Base-by-base conservation (phyloP, 2,113 vertebrate genomes). In the Eidolon helvum region DNA sequence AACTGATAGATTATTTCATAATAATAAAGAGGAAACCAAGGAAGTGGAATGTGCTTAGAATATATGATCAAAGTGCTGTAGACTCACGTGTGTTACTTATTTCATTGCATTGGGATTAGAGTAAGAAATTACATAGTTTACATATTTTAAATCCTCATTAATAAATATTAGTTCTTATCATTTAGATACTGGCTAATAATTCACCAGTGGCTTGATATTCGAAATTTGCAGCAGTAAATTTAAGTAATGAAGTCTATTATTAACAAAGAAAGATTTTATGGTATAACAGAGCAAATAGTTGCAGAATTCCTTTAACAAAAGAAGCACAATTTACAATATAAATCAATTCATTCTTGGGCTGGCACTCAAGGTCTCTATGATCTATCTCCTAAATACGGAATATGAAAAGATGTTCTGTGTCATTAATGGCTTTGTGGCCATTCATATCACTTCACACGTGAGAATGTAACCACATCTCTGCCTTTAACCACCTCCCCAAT, bases 211-310 rank as follows among this genome's bases (percentile, higher is more conserved):
- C 40, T 90, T 91, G 50, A 59, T 91, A 90, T 69, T 85, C 90
- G 19, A 98, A 87, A 92, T 88, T 82, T 91, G n/a, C 6, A 95
- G 43, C 30, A 95, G 57, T n/a, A 84, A 55, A 72, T 91, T 97
- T 90, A 97, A 94, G 96, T 94, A 92, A 80, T 90, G 10, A 87
- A 84, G 87, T 84, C 15, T 75, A 40, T 71, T 90, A 87, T 71
- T 94, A 90, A 90, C 84, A 28, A 83, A 84, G 68, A 75, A 87
- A 59, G 43, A 68, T 69, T 84, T 50, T 72, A 65, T 69, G 15
- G 35, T 77, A 0, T 80, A 74, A 89, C 83, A 88, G 4, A 96
- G 33, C n/a, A 93, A 82, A 82, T 24, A 10, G 35, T 26, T 85
- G 15, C 2, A 65, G 28, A 85, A 66, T 15, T 79, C 63, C 61